Base-by-base conservation (phyloP, 1,140 invertebrate species). In the Cotesia typhae region DNA sequence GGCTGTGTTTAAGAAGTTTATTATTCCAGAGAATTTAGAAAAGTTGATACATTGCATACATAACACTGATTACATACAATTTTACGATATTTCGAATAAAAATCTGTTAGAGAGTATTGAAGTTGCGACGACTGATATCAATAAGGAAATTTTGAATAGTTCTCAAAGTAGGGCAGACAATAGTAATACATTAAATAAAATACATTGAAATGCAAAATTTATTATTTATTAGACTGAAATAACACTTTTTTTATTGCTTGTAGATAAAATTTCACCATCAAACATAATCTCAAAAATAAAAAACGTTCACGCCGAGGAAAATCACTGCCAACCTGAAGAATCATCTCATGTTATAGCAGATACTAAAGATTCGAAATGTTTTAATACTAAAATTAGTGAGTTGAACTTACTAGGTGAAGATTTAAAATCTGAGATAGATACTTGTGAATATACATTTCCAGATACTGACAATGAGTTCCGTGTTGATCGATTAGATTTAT, bases 1-100 rank as follows among this genome's bases (percentile, higher is more conserved):
- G 4, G 69, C 77, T 10, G 74, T 82, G 1, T 81, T 86, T 4
- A 82, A 80, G 67, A 72, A 77, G 47, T 82, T 86, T 60, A 74
- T 14, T 0, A 73, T 87, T 52, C 84, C 85, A 0, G 78, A 83
- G 4, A 80, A 86, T 7, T 72, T 87, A 10, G 63, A 79, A 0
- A 85, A 81, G 55, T 75, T 87, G 6, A 78, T 87, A 0, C 83
- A 79, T 65, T 79, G 77, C 4, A 80, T 87, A 57, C 80, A 87
- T 37, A 73, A 79, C 61, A 73, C 78, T 5, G 77, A 82, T 7
- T 78, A 73, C 36, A 52, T 79, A 7, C 53, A 72, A 55, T 80
- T 81, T 57, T 77, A 80, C 53, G 73, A 74, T 7, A 75, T 76
- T 0, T 82, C 78, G 1, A 77, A 75, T 37, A 79, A 77, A 51